Conservation (phyloP, 2,888 invertebrate genomes). For the Melikaiella ostensackeni region DNA sequence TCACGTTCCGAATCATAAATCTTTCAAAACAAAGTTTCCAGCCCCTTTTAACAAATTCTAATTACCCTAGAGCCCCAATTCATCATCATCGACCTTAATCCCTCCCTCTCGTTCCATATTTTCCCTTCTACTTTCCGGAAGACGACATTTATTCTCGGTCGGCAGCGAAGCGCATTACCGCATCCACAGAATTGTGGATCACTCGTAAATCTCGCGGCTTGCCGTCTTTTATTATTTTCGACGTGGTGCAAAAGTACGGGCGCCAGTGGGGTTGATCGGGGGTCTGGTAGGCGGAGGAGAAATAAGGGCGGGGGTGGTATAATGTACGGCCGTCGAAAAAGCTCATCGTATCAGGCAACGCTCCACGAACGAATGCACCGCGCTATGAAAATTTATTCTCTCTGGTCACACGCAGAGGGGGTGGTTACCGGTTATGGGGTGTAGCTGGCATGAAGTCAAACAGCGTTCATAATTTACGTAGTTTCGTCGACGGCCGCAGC, state of each 20-base stretch:
- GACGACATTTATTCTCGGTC: slow-evolving; percentile 15
- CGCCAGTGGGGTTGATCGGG: neutral
- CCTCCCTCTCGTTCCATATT: neutral
- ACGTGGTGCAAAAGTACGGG: slow-evolving; percentile 11
- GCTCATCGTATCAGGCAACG: slow-evolving; percentile 52
- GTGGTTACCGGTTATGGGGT: slow-evolving; percentile 61
- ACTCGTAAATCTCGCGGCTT: slow-evolving; percentile 14
- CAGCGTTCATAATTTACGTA: slow-evolving; percentile 73
- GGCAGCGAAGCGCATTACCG: slow-evolving; percentile 6
- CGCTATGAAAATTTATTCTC: slow-evolving; percentile 68
- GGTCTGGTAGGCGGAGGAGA: slow-evolving; percentile 37
- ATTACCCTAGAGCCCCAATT: slow-evolving; percentile 3
- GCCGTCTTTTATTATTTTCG: slow-evolving; percentile 10
- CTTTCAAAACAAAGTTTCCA: slow-evolving; percentile 2
- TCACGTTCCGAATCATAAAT: slow-evolving; percentile 16
- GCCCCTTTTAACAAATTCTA: neutral
- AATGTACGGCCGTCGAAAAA: slow-evolving; percentile 52
- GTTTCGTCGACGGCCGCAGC: slow-evolving; percentile 66
- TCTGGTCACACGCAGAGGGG: slow-evolving; percentile 54
- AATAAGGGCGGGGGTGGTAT: slow-evolving; percentile 46
- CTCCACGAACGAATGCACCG: slow-evolving; percentile 51
- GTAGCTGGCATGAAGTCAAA: slow-evolving; percentile 74
- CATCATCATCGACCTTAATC: slow-evolving; percentile 8
- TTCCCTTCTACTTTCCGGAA: neutral
- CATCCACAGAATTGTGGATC: neutral